Conservation (phyloP, 2,797 vertebrate genomes). For the Simalia tracyae region DNA sequence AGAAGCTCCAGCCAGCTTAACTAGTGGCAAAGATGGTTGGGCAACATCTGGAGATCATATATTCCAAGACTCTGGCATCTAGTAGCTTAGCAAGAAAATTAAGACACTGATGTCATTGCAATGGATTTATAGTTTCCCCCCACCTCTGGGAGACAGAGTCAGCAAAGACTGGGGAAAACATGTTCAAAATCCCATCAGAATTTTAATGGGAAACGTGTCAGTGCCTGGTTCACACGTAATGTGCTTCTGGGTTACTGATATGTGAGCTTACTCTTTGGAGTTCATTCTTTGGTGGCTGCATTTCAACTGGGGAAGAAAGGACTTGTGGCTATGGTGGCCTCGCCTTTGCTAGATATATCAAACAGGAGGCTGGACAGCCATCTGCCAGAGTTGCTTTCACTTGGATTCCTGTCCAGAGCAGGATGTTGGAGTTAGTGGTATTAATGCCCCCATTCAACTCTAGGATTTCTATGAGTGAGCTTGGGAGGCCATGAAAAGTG, state of each 20-base stretch:
- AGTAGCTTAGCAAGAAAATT: not conserved
- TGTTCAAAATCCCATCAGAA: not conserved
- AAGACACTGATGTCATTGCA: not conserved
- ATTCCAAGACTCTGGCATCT: not conserved
- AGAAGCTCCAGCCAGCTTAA: not conserved
- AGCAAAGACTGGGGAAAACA: not conserved
- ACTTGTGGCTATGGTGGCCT: not conserved
- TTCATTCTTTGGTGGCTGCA: not conserved
- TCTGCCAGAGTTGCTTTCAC: not conserved
- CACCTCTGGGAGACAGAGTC: not conserved
- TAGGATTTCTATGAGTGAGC: not conserved
- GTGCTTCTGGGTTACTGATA: not conserved
- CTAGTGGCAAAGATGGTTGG: not conserved
- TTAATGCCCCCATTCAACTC: not conserved
- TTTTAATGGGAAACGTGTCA: not conserved
- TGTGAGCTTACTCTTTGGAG: not conserved
- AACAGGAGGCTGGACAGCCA: not conserved
- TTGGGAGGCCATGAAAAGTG: not conserved
- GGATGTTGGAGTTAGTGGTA: not conserved
- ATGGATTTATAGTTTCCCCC: not conserved
- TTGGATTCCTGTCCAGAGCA: not conserved
- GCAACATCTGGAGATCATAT: not conserved
- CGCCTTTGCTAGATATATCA: not conserved
- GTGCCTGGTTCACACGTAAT: not conserved
- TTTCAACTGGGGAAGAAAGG: not conserved